Evolutionary conservation across 1,140 invertebrate genomes (phyloP), one percentile per base, ranked within the genome.

Genomic region (Melanaphis sacchari): DNA sequence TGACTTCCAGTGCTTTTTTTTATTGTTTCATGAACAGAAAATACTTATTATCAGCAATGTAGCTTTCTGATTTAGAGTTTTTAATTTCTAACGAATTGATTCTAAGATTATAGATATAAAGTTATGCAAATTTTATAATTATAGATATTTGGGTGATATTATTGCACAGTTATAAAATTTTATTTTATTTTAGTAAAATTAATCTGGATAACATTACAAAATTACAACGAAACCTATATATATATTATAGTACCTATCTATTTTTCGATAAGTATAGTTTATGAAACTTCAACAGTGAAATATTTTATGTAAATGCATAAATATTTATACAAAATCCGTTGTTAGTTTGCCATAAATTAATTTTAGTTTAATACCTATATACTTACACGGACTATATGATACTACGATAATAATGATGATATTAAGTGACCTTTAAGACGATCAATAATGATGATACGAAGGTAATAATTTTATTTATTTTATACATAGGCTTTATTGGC

Each of bases 401-500:
- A 49, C 46, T n/a, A 15, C 4, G 15, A 76, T 6, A n/a, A 15
- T 66, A n/a, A n/a, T n/a, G n/a, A n/a, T 49, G 18, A 49, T n/a
- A n/a, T n/a, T n/a, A 66, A 18, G 2, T 18, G 31, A 66, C n/a
- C 3, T 76, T n/a, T n/a, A 76, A 18, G 31, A n/a, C 54, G 24
- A 26, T 76, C n/a, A n/a, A 36, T n/a, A n/a, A 76, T 18, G 4
- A n/a, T 18, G 31, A 76, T 36, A n/a, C 11, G 59, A 76, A 76
- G 59, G 11, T n/a, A n/a, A 76, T 76, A 18, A n/a, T 76, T n/a
- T 76, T 76, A n/a, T 76, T 76, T 76, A 66, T 26, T 76, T n/a
- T 66, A 15, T 66, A 0, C 40, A 94, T 96, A 98, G 95, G 96
- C 96, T 93, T 95, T 98, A 22, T 94, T 98, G 46, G 97, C 97